phyloP scores from a whole-genome alignment of 2,797 vertebrate genomes.

The Semotilus atromaculatus region DNA sequence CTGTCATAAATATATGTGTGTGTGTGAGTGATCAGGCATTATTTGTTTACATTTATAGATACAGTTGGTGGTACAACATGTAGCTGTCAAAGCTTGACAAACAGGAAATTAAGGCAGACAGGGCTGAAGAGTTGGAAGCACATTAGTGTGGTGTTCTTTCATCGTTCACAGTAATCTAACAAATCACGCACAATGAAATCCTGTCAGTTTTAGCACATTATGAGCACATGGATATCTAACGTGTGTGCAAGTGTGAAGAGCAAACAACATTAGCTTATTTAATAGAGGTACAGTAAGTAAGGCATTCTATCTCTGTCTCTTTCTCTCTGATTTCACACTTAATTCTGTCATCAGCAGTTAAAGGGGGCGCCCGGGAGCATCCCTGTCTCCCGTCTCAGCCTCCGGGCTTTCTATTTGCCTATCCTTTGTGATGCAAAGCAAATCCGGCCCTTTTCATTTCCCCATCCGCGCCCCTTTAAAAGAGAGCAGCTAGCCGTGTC shows the following conservation, averaged over 20 bases:
- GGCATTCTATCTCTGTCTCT: slow-evolving; percentile 31
- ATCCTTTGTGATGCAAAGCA: slow-evolving; percentile 62
- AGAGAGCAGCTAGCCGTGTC: slow-evolving; percentile 61
- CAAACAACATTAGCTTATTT: slow-evolving; percentile 63
- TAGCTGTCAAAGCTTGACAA: slow-evolving; percentile 69
- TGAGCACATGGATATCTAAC: slow-evolving; percentile 5
- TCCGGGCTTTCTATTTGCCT: slow-evolving; percentile 53
- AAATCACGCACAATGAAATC: slow-evolving; percentile 32
- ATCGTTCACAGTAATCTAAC: slow-evolving; percentile 29
- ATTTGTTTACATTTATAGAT: slow-evolving; percentile 45
- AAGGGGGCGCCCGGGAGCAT: slow-evolving; percentile 70
- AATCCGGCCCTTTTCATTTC: slow-evolving; percentile 57
- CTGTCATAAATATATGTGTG: neutral
- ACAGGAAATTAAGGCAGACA: slow-evolving; percentile 80
- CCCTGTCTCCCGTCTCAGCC: slow-evolving; percentile 9
- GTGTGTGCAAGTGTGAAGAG: slow-evolving; percentile 50
- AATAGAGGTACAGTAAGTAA: slow-evolving; percentile 29
- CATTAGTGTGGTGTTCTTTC: slow-evolving; percentile 42
- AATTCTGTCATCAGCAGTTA: slow-evolving; percentile 45
- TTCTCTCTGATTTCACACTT: slow-evolving; percentile 38
- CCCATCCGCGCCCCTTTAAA: slow-evolving; percentile 54
- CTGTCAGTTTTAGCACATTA: slow-evolving; percentile 35
- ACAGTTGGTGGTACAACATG: slow-evolving; percentile 65
- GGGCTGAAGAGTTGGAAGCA: slow-evolving; percentile 65
- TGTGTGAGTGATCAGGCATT: slow-evolving; percentile 22